Evolutionary conservation across 1,140 invertebrate genomes (phyloP).

Genomic region (Ips typographus): DNA sequence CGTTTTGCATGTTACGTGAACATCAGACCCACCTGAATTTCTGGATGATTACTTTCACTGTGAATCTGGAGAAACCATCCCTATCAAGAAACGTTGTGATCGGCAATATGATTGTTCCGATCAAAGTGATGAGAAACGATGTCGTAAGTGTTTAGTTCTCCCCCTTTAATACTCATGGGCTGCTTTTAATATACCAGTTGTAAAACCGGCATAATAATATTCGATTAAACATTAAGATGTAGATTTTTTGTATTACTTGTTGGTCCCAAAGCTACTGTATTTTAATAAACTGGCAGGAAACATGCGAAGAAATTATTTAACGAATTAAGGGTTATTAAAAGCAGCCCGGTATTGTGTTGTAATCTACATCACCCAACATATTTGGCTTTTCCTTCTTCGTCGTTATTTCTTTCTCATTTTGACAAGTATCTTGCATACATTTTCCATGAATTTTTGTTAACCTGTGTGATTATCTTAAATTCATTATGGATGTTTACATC

Average conservation of each 20-base stretch:
- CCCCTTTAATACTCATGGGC: not conserved
- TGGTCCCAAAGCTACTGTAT: not conserved
- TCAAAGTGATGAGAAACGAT: constrained; percentile 59
- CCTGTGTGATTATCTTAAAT: too few relatives aligned
- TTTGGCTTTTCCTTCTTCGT: not conserved
- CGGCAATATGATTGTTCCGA: constrained; percentile 61
- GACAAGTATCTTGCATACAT: too few relatives aligned
- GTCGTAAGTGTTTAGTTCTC: constrained; percentile 48
- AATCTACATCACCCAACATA: constrained; percentile 16
- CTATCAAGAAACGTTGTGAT: constrained; percentile 57
- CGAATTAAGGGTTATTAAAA: constrained; percentile 11
- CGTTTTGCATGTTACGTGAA: constrained; percentile 46
- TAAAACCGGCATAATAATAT: not conserved
- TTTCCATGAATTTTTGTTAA: too few relatives aligned
- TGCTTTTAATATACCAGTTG: not conserved
- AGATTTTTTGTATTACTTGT: not conserved
- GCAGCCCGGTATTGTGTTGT: constrained; percentile 17
- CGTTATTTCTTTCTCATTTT: too few relatives aligned
- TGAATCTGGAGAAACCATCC: constrained; percentile 61
- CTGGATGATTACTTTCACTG: constrained; percentile 55
- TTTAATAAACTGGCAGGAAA: constrained; percentile 12
- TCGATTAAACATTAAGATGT: constrained; percentile 9
- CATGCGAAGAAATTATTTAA: constrained; percentile 15
- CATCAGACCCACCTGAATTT: constrained; percentile 29
- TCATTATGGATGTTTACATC: too few relatives aligned